Base-by-base conservation (phyloP, 2,797 vertebrate genomes). In the Ataeniobius toweri region DNA sequence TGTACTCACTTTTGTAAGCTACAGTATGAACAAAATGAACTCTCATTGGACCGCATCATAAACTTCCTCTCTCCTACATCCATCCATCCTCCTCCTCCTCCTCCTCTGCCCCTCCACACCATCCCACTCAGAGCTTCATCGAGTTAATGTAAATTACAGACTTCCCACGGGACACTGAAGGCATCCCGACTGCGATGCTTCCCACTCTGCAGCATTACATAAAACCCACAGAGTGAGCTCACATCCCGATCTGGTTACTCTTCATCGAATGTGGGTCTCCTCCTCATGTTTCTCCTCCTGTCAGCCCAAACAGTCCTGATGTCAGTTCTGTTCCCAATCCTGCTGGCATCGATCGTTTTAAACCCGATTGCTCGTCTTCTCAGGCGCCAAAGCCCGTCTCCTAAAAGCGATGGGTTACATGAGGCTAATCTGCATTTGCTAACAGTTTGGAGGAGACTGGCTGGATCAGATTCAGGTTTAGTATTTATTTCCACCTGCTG, bases 61-160 rank as follows among this genome's bases (percentile, higher is more conserved):
- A 46, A 10, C 48, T 12, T 50, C 48, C 48, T 50, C 48, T 13
- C 10, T 50, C 51, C 16, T 1, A 18, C 24, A 14, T n/a, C 44
- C 18, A 26, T 41, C 59, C 50, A 7, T 65, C 55, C 5, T 22
- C 44, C 24, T 14, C 67, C 28, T 22, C 76, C 70, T 6, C 36
- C 28, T 48, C 58, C 18, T 1, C 8, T 20, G 12, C 26, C 46
- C 50, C 56, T n/a, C 72, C 69, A 39, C 72, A 73, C 58, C 65
- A 1, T 74, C 59, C 67, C 5, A 16, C 81, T 77, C 77, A 22
- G 46, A 71, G 79, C 71, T 85, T 76, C 79, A 67, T 75, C 24
- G 82, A 71, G 46, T 83, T 92, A 83, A 88, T 90, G 88, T 88
- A 85, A 84, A 91, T 91, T 80, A 85, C 74, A 22, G 1, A 12